These are phyloP conservation scores for Seira sanloemensis DNA, from an alignment of 2,888 invertebrate species.

Conservation along the genomic window DNA sequence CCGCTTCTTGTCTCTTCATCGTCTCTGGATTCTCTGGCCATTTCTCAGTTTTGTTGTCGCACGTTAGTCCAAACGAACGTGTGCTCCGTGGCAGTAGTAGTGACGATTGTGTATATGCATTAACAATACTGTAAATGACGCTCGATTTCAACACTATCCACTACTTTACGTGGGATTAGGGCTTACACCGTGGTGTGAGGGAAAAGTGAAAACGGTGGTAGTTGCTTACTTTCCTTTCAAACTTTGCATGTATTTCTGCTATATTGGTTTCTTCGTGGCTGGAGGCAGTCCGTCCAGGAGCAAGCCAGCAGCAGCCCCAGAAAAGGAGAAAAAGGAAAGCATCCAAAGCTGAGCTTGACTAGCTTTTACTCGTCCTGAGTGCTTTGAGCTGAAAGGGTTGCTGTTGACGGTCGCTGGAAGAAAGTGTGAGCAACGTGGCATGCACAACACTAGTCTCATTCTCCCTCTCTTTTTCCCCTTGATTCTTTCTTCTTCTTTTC, in stretches of 20 bases:
- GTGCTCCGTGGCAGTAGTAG: not conserved
- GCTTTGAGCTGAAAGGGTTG: slow-evolving; percentile 63
- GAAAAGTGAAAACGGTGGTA: not conserved
- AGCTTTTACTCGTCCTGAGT: slow-evolving; percentile 53
- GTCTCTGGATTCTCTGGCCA: slow-evolving; percentile 1
- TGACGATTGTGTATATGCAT: too few relatives aligned
- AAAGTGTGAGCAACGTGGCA: slow-evolving; percentile 58
- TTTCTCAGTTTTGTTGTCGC: not conserved
- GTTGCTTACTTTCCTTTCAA: not conserved
- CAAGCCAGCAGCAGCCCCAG: slow-evolving; percentile 27
- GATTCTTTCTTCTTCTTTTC: not conserved
- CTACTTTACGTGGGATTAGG: too few relatives aligned
- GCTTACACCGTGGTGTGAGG: not conserved
- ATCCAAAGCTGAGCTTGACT: slow-evolving; percentile 18
- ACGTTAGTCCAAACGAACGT: too few relatives aligned
- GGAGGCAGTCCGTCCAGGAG: slow-evolving; percentile 16
- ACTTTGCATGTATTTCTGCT: slow-evolving; percentile 13
- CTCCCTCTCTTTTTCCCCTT: slow-evolving; percentile 15
- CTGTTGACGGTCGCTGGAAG: slow-evolving; percentile 49
- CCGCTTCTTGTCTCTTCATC: not conserved
- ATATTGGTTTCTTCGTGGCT: not conserved
- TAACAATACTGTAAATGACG: too few relatives aligned
- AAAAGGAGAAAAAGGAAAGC: slow-evolving; percentile 4
- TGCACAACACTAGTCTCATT: slow-evolving; percentile 10
- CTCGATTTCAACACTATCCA: too few relatives aligned